Percentiles rank a stretch among this genome's conserved stretches.
These are phyloP conservation scores for Lerema accius DNA, from an alignment of 1,140 invertebrate genomes.

Conservation along the genomic window DNA sequence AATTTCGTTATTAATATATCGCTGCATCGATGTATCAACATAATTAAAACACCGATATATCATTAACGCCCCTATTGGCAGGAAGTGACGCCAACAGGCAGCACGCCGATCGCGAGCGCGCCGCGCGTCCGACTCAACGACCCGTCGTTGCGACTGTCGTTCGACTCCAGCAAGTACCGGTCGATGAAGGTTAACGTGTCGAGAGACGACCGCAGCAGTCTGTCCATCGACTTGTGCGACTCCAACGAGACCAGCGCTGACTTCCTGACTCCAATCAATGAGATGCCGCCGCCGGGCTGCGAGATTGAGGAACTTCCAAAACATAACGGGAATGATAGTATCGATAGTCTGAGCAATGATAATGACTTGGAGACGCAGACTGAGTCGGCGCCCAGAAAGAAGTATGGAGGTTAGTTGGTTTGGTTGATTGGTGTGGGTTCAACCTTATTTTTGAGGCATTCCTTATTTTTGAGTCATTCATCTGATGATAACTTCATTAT, in stretches of 20 bases:
- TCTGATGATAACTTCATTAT: no score
- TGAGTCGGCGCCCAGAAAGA: constrained; percentile 67
- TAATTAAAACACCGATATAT: no score
- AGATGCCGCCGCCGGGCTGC: constrained; percentile 77
- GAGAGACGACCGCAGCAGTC: constrained; percentile 69
- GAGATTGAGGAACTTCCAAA: constrained; percentile 74
- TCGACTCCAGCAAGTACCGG: constrained; percentile 73
- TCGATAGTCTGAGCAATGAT: constrained; percentile 73
- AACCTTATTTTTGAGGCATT: no score
- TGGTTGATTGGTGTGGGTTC: no score
- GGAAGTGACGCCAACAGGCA: constrained; percentile 62
- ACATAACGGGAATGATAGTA: constrained; percentile 69
- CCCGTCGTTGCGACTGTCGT: constrained; percentile 69
- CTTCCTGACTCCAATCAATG: constrained; percentile 80
- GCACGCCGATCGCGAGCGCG: constrained; percentile 44
- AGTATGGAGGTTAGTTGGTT: constrained; percentile 59
- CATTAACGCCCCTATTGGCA: no score
- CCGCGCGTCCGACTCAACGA: constrained; percentile 66
- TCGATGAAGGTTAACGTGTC: constrained; percentile 55
- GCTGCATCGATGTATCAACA: no score
- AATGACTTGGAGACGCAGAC: constrained; percentile 75
- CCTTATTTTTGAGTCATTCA: no score
- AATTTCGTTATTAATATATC: no score
- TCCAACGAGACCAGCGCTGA: constrained; percentile 81
- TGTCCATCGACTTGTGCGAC: constrained; percentile 78